Percentiles rank a stretch among this genome's conserved stretches.
Conservation (phyloP, 1,140 invertebrate species). For the Drosophila pandora region DNA sequence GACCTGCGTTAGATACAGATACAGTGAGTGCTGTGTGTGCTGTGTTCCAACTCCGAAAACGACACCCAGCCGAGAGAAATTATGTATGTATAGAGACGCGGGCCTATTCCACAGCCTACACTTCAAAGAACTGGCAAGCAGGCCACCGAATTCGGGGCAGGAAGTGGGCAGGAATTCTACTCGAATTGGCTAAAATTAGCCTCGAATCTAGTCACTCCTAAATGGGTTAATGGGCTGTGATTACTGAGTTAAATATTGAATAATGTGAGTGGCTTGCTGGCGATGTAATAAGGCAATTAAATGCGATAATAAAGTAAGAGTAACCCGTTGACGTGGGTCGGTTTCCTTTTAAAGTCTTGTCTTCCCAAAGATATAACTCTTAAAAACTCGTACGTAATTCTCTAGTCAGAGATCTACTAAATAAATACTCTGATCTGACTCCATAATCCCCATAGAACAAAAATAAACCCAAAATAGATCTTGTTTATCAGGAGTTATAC, state of each 20-base stretch:
- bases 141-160: background rate
- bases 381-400: background rate
- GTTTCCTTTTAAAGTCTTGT: too few relatives aligned
- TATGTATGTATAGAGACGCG: slow-evolving; percentile 44
- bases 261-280: background rate
- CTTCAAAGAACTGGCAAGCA: slow-evolving; percentile 5
- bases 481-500: slow-evolving; percentile 11
- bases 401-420: background rate
- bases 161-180: slow-evolving; percentile 8
- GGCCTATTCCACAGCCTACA: too few relatives aligned
- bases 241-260: background rate
- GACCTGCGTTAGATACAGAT: slow-evolving; percentile 40
- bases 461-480: background rate
- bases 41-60: slow-evolving; percentile 1
- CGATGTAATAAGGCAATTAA: too few relatives aligned
- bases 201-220: background rate
- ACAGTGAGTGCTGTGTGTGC: slow-evolving; percentile 5
- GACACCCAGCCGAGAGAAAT: slow-evolving; percentile 33
- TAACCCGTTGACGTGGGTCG: too few relatives aligned
- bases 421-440: background rate
- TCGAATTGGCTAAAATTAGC: background rate
- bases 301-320: background rate
- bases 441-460: background rate
- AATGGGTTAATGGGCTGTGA: background rate
- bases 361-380: too few relatives aligned